Conservation (phyloP, 1,140 invertebrate species). For the Liolophura sinensis region DNA sequence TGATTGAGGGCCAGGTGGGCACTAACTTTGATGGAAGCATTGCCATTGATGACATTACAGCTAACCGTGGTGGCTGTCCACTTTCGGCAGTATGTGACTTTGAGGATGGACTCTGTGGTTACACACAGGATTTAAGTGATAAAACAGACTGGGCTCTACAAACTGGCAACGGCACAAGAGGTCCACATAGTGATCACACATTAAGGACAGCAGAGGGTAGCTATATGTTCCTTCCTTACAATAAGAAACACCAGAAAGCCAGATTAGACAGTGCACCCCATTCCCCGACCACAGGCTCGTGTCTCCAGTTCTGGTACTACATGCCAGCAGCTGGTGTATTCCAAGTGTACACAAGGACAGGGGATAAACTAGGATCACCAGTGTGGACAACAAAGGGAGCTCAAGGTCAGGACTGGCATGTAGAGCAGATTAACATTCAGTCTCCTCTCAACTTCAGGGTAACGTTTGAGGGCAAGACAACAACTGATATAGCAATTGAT, state of each 20-base stretch:
- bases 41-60: conserved; percentile 54
- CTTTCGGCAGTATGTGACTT: conserved; percentile 23
- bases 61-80: conserved; percentile 25
- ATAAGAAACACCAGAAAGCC: conserved; percentile 22
- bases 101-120: conserved; percentile 36
- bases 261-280: conserved; percentile 31
- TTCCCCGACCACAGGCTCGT: conserved; percentile 29
- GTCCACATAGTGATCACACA: conserved; percentile 49
- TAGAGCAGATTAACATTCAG: conserved; percentile 27
- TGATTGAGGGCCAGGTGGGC: conserved; percentile 48
- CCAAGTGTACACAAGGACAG: conserved; percentile 33
- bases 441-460: conserved; percentile 23
- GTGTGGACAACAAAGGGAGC: conserved; percentile 35
- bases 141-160: conserved; percentile 41
- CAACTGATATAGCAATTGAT: conserved; percentile 38
- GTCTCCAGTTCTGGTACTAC: conserved; percentile 69
- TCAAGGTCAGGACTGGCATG: conserved; percentile 35
- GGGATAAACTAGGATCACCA: conserved; percentile 9
- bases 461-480: conserved; percentile 42
- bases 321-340: conserved; percentile 64
- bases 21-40: conserved; percentile 44
- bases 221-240: conserved; percentile 36
- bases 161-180: conserved; percentile 27
- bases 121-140: conserved; percentile 35
- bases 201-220: conserved; percentile 34